These are phyloP conservation scores for Empidonax traillii DNA, from an alignment of 2,113 vertebrate genomes.

Conservation along the genomic window DNA sequence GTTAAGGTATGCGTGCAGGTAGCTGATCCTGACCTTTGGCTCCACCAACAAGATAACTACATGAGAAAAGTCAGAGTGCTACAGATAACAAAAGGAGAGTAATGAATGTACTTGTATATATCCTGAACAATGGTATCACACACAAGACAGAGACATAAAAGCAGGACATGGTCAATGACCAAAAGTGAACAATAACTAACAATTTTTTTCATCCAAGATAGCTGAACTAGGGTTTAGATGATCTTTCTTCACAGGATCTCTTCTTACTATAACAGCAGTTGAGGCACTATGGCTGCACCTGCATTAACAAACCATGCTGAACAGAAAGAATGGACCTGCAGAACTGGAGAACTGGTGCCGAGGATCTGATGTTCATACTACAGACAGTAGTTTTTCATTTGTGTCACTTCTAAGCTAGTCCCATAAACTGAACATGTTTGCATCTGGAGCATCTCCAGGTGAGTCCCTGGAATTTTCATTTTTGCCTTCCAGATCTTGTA, in stretches of 20 bases:
- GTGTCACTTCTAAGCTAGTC: neutral
- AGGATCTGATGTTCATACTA: neutral
- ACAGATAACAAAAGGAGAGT: neutral
- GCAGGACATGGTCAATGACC: neutral
- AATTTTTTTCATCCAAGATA: neutral
- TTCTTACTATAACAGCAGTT: neutral
- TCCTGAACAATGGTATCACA: neutral
- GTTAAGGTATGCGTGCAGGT: neutral
- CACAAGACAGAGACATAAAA: neutral
- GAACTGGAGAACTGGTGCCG: rapidly evolving
- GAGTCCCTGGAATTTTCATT: neutral
- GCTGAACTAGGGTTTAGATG: neutral
- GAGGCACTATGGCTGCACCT: neutral
- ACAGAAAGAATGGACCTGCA: neutral
- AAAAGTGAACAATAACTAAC: neutral
- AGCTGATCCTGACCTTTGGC: neutral
- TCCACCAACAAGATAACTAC: neutral
- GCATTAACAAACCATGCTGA: neutral
- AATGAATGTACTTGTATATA: neutral
- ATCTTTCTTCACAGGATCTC: neutral
- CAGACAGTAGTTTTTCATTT: neutral
- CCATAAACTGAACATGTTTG: neutral
- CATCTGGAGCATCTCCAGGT: neutral
- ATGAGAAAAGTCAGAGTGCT: neutral
- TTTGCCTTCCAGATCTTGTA: neutral